Conservation (phyloP, 2,113 vertebrate genomes). For the Neodontobutis hainanensis region DNA sequence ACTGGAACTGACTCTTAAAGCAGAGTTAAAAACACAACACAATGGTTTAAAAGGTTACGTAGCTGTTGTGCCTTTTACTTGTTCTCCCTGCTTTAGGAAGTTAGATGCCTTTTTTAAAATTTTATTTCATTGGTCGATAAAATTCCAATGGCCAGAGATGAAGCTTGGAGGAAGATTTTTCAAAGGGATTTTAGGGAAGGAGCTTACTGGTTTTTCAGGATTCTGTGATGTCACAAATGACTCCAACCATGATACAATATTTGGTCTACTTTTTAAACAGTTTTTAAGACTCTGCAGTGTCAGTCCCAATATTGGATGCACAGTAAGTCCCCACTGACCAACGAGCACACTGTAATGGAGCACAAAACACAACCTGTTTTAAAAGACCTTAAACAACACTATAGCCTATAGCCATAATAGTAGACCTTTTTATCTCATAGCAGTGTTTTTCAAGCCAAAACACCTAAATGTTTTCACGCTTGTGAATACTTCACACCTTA, state of each 20-base stretch:
- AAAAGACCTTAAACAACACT: too few relatives aligned
- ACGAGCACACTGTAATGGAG: too few relatives aligned
- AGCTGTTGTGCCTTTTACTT: background rate
- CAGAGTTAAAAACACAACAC: too few relatives aligned
- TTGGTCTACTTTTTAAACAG: background rate
- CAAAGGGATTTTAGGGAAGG: too few relatives aligned
- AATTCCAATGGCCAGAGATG: background rate
- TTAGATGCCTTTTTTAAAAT: constrained; percentile 4
- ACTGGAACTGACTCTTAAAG: too few relatives aligned
- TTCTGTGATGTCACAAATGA: too few relatives aligned
- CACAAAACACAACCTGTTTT: background rate
- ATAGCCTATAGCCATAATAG: too few relatives aligned
- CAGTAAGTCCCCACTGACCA: background rate
- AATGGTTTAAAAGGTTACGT: constrained; percentile 6
- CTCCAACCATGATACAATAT: too few relatives aligned
- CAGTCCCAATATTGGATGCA: background rate
- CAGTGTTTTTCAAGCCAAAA: background rate
- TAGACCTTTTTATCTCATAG: too few relatives aligned
- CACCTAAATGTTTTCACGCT: background rate
- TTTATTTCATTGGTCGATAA: constrained; percentile 2
- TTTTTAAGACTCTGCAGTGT: background rate
- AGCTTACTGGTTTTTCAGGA: too few relatives aligned
- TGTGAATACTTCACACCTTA: background rate
- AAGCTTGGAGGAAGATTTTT: background rate
- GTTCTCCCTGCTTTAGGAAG: background rate